phyloP scores from a whole-genome alignment of 2,113 vertebrate species.

The Pogona vitticeps region DNA sequence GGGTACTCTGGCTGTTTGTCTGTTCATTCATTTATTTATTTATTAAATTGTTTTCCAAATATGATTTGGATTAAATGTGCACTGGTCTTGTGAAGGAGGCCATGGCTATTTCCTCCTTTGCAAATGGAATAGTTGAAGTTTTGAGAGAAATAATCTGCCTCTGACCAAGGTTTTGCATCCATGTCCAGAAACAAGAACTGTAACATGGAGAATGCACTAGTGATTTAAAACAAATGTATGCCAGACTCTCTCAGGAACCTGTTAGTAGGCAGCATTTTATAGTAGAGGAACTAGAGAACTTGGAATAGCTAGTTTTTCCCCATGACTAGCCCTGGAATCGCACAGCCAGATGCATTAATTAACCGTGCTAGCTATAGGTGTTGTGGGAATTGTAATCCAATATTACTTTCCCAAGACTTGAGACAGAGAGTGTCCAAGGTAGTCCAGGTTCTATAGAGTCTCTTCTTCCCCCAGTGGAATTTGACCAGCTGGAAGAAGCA shows the following conservation, averaged over 20 bases:
- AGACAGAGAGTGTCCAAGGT: background rate
- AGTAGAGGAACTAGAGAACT: conserved; percentile 19
- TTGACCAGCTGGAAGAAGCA: conserved; percentile 57
- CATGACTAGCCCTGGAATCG: background rate
- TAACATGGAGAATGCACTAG: background rate
- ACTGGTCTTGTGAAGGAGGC: too few relatives aligned
- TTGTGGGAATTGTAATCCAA: background rate
- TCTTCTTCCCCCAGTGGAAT: conserved; percentile 54
- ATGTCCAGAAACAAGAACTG: too few relatives aligned
- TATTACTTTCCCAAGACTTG: background rate
- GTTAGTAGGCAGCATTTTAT: conserved; percentile 56
- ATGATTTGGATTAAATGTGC: background rate
- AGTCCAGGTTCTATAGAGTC: background rate
- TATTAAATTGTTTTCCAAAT: background rate
- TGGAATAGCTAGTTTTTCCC: too few relatives aligned
- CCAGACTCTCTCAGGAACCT: background rate
- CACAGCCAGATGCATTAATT: background rate
- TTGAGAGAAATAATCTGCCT: background rate
- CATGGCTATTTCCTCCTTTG: too few relatives aligned
- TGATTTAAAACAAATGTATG: background rate
- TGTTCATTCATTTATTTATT: background rate
- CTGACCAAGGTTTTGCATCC: background rate
- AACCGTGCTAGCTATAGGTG: too few relatives aligned
- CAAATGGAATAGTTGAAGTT: too few relatives aligned
- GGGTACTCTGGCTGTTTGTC: background rate